Evolutionary conservation across 2,888 invertebrate genomes (phyloP), one percentile per base, ranked within the genome.

Genomic region (Andrena flavipes): DNA sequence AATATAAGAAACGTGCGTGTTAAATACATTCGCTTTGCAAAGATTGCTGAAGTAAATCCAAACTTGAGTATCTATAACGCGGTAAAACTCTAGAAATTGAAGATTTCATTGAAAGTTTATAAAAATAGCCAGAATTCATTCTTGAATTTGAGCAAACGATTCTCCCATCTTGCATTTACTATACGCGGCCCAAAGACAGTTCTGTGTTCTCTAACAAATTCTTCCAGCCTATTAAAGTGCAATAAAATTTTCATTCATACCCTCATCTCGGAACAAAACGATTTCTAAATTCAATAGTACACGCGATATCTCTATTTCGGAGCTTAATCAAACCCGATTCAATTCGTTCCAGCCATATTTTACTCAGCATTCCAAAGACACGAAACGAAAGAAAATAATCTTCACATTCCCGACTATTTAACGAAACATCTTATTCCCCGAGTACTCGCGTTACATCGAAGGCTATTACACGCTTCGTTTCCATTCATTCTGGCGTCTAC

Each of bases 401-500:
- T 59, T 29, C 26, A 10, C 6, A 59, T 29, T 59, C 8, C 29
- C 16, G 59, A 59, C 29, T 16, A 7, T 29, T 6, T 2, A 6
- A 29, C 26, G 10, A 16, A 59, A 10, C 16, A 13, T 29, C 59
- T 59, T 30, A 42, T 13, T 60, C 20, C 3, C 33, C 8, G 10
- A 23, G 35, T 68, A 35, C 35, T 33, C 56, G 33, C 35, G 54
- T 56, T 68, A 51, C 33, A 49, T 54, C 33, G 16, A 2, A 10
- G 7, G n/a, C 42, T 13, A 42, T 4, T 16, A 64, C 67, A 16
- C 54, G 26, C 56, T 69, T 42, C 26, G 26, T 23, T 56, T 42
- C 26, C 35, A 35, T 69, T 59, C 68, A 16, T 5, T n/a, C 42
- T 13, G 42, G 54, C 69, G 56, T 59, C 35, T 26, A 42, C 2